Evolutionary conservation across 2,113 vertebrate species (phyloP).

Genomic region (Embiotoca jacksoni): DNA sequence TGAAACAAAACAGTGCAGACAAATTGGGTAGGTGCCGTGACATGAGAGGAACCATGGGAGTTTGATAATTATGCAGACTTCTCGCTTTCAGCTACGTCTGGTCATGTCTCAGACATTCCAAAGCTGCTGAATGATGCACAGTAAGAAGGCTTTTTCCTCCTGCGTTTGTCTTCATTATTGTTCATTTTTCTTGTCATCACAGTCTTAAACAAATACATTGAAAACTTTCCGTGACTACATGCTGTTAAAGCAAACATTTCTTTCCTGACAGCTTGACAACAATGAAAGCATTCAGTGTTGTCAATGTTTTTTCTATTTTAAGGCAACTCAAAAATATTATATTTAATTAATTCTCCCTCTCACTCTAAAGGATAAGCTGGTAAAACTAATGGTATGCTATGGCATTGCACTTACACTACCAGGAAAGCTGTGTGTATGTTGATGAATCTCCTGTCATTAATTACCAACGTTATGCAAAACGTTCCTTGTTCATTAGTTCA

Average conservation of each 20-base stretch:
- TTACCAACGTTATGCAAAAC: conserved; percentile 20
- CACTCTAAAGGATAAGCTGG: background rate
- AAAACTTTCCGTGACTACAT: conserved; percentile 30
- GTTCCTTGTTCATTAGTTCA: conserved; percentile 31
- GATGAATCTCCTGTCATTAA: conserved; percentile 25
- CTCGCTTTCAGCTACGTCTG: conserved; percentile 64
- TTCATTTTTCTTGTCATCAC: conserved; percentile 61
- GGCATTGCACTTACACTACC: background rate
- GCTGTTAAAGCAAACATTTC: conserved; percentile 29
- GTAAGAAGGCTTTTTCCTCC: conserved; percentile 48
- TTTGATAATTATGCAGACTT: conserved; percentile 55
- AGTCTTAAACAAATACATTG: conserved; percentile 39
- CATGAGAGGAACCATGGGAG: conserved; percentile 44
- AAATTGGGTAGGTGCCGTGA: conserved; percentile 56
- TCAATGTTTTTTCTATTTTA: conserved; percentile 13
- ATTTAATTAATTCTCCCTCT: conserved; percentile 37
- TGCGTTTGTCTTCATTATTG: conserved; percentile 63
- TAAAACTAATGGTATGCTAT: background rate
- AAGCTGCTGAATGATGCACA: conserved; percentile 60
- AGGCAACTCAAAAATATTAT: conserved; percentile 25
- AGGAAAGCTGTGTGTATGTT: background rate
- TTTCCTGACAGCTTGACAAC: conserved; percentile 35
- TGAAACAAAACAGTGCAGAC: conserved; percentile 35
- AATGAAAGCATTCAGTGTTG: conserved; percentile 31
- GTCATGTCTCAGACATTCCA: conserved; percentile 74